Percentiles rank a stretch among this genome's conserved stretches.
These are phyloP conservation scores for Opisthocomus hoazin DNA, from an alignment of 2,113 vertebrate genomes.

Conservation along the genomic window DNA sequence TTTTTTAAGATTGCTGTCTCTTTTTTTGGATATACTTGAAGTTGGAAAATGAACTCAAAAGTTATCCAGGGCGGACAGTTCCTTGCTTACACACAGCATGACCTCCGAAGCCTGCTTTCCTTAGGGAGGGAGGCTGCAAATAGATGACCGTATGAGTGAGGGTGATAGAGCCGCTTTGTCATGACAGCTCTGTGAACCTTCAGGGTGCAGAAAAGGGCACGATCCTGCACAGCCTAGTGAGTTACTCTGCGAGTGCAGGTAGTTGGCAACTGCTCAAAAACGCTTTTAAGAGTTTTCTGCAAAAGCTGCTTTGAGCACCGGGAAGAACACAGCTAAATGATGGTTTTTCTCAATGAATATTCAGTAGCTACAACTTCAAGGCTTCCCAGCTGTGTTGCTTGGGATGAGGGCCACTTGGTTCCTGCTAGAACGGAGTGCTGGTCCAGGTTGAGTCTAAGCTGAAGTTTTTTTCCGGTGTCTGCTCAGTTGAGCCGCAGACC, in stretches of 20 bases:
- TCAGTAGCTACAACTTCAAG: not conserved
- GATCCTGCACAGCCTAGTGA: not conserved
- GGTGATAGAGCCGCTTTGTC: not conserved
- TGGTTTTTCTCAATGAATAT: not conserved
- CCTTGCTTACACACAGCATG: not conserved
- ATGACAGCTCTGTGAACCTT: not conserved
- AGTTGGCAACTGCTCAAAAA: not conserved
- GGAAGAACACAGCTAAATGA: not conserved
- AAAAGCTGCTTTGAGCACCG: not conserved
- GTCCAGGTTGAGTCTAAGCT: not conserved
- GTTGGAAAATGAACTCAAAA: not conserved
- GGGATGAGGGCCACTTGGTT: not conserved
- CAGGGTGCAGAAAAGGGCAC: not conserved
- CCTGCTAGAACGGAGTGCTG: not conserved
- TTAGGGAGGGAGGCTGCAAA: not conserved
- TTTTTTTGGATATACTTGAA: not conserved
- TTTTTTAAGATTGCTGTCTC: not conserved
- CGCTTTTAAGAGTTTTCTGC: not conserved
- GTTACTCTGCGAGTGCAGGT: not conserved
- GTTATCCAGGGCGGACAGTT: not conserved
- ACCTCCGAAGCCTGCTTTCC: not conserved
- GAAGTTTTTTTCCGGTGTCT: not conserved
- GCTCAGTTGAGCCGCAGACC: not conserved
- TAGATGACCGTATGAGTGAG: fast-evolving
- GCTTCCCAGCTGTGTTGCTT: not conserved